A percentile compares a stretch with the other conserved stretches of the same genome.
Evolutionary conservation across 2,113 vertebrate genomes (phyloP).

Genomic region (Dryoscopus gambensis): DNA sequence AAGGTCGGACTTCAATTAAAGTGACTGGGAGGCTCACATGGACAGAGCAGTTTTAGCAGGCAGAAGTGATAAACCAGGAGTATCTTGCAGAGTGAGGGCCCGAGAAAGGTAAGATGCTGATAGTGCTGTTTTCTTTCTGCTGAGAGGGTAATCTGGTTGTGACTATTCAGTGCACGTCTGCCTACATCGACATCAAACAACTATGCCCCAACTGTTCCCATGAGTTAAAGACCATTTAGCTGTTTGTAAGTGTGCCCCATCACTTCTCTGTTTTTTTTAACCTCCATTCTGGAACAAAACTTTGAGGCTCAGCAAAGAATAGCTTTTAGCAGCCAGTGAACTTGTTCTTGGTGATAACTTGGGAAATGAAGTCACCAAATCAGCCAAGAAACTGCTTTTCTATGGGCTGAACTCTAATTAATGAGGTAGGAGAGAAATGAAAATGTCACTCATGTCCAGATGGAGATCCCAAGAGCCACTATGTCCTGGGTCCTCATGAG

Average conservation of each 20-base stretch:
- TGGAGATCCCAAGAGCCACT: neutral
- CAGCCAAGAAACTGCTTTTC: neutral
- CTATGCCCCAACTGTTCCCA: neutral
- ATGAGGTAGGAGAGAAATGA: neutral
- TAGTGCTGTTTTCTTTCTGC: neutral
- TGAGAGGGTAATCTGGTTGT: neutral
- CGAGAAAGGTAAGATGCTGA: neutral
- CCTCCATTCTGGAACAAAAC: neutral
- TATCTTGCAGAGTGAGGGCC: neutral
- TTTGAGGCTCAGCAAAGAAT: neutral
- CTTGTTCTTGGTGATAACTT: neutral
- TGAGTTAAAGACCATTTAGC: neutral
- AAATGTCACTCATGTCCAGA: neutral
- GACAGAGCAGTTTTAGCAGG: neutral
- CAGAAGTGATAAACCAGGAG: neutral
- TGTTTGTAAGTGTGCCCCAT: neutral
- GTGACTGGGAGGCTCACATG: fast-evolving
- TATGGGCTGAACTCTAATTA: neutral
- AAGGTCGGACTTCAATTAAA: neutral
- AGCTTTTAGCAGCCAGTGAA: neutral
- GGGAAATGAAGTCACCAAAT: neutral
- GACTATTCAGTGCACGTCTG: neutral
- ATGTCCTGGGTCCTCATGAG: neutral
- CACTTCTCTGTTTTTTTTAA: neutral
- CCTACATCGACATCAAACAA: neutral